Percentiles rank a stretch among this genome's conserved stretches.
These are phyloP conservation scores for Ridgeia piscesae DNA, from an alignment of 1,140 invertebrate species.

Conservation along the genomic window DNA sequence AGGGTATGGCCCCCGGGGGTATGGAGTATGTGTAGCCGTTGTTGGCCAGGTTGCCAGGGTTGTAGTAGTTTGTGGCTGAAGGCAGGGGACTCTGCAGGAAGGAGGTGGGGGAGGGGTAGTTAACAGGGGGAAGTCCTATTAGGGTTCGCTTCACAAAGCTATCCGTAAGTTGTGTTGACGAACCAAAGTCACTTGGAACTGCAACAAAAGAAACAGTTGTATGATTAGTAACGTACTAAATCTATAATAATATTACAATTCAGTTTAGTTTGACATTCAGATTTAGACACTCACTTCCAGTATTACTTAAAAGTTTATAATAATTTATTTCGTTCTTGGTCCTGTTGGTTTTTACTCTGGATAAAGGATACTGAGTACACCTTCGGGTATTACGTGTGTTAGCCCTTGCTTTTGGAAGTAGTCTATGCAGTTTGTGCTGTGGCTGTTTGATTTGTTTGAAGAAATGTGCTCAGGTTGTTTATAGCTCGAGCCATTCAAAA, in stretches of 20 bases:
- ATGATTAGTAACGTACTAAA: not conserved
- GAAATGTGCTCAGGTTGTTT: no score
- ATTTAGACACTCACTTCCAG: no score
- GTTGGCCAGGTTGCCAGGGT: not conserved
- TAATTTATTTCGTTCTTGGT: no score
- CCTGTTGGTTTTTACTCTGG: no score
- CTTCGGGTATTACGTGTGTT: no score
- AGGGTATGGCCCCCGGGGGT: not conserved
- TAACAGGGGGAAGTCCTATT: not conserved
- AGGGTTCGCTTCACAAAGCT: not conserved
- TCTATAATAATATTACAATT: not conserved
- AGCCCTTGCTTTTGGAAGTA: no score
- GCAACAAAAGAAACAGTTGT: not conserved
- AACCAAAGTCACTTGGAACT: not conserved
- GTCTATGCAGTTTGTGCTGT: no score
- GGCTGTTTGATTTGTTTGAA: no score
- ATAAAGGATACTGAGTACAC: no score
- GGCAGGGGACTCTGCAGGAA: not conserved
- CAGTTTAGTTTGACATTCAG: not conserved
- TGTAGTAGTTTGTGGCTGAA: not conserved
- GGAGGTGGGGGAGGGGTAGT: not conserved
- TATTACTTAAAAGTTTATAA: no score
- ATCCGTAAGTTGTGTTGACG: not conserved
- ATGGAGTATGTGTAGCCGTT: not conserved
- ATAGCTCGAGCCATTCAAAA: not conserved